Conservation (phyloP, 1,140 invertebrate genomes). For the Drosophila mojavensis region DNA sequence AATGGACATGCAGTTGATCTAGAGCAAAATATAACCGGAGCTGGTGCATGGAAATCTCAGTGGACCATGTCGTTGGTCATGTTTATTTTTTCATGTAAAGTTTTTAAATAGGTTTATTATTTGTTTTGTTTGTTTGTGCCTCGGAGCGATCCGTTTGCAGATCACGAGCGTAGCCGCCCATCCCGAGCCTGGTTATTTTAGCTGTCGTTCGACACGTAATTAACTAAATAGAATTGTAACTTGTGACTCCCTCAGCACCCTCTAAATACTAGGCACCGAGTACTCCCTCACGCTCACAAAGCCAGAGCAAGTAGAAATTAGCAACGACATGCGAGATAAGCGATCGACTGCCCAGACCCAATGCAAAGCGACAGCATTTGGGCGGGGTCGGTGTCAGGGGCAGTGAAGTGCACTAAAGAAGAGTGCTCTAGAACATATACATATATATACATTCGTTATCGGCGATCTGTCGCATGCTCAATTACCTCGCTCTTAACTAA, state of each 20-base stretch:
- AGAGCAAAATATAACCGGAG: too few species aligned
- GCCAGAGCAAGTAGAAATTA: conserved; percentile 64
- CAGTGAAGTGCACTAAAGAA: conserved; percentile 13
- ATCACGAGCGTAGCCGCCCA: conserved; percentile 1
- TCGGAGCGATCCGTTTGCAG: background rate
- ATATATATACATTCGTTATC: conserved; percentile 42
- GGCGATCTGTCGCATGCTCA: conserved; percentile 55
- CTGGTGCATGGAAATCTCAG: background rate
- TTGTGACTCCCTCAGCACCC: conserved; percentile 7
- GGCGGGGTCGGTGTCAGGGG: conserved; percentile 11
- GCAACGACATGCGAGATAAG: conserved; percentile 72
- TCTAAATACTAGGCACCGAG: conserved; percentile 8
- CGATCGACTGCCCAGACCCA: conserved; percentile 54
- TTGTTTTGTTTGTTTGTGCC: background rate
- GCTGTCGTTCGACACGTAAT: conserved; percentile 53
- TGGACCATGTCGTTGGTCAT: conserved; percentile 8
- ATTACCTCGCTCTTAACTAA: conserved; percentile 50
- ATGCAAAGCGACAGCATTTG: conserved; percentile 49
- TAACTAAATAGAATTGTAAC: conserved; percentile 49
- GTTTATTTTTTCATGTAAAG: conserved; percentile 12
- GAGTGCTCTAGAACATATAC: conserved; percentile 29
- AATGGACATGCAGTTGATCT: background rate
- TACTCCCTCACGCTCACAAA: conserved; percentile 21
- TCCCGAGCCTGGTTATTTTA: background rate
- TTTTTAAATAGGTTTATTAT: background rate